phyloP scores from a whole-genome alignment of 2,888 invertebrate genomes.

The Papilio gigon region DNA sequence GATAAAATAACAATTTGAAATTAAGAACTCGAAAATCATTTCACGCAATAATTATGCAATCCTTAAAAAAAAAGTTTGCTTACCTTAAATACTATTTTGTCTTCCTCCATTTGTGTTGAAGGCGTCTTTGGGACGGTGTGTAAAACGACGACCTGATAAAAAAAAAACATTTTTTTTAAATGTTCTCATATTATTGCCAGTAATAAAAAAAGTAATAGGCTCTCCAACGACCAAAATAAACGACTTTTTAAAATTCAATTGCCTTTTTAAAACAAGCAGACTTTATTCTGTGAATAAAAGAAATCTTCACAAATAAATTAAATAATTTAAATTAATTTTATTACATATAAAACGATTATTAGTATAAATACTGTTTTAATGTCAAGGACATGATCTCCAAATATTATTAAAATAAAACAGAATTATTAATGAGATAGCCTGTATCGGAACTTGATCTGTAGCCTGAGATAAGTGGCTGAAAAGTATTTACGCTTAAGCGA shows the following conservation, averaged over 20 bases:
- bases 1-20: neutral
- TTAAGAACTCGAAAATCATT: neutral
- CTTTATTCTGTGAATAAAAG: neutral
- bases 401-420: slow-evolving; percentile 2
- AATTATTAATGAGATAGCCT: slow-evolving; percentile 4
- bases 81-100: slow-evolving; percentile 77
- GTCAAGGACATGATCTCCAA: slow-evolving; percentile 8
- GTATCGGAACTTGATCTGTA: slow-evolving; percentile 14
- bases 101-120: slow-evolving; percentile 67
- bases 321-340: neutral
- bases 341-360: neutral
- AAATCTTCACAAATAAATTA: neutral
- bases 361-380: slow-evolving; percentile 14
- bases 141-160: slow-evolving; percentile 9
- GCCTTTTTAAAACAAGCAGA: neutral
- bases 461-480: neutral
- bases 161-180: neutral
- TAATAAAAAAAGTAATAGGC: neutral
- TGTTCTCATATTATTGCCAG: neutral
- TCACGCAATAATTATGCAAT: neutral
- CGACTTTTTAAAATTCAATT: too few relatives aligned
- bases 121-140: neutral
- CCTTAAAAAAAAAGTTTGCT: slow-evolving; percentile 45
- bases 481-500: neutral
- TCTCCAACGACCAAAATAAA: neutral